These are phyloP conservation scores for Drosophila murphyi DNA, from an alignment of 1,140 invertebrate genomes.

Conservation along the genomic window DNA sequence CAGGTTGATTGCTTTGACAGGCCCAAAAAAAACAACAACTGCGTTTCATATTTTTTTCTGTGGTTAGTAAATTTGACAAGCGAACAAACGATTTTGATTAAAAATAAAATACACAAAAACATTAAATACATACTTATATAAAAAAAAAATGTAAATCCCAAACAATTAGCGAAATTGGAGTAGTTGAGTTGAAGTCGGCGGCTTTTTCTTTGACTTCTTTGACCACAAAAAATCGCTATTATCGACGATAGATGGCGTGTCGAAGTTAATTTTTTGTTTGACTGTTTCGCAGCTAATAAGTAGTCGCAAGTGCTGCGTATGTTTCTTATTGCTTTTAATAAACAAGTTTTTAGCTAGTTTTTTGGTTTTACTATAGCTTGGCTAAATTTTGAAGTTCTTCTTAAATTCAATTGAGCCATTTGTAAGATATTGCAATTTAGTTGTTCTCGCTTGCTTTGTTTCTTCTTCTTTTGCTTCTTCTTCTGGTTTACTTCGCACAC, in stretches of 20 bases:
- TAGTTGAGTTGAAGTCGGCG: conserved; percentile 5
- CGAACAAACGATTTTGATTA: conserved; percentile 13
- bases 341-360: no score
- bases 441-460: background rate
- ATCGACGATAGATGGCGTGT: background rate
- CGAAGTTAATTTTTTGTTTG: background rate
- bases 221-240: conserved; percentile 4
- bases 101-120: background rate
- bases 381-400: no score
- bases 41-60: background rate
- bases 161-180: conserved; percentile 44
- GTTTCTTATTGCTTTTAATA: no score
- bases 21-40: conserved; percentile 7
- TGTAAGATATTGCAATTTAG: no score
- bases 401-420: no score
- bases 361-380: no score
- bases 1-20: conserved; percentile 37
- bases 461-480: background rate
- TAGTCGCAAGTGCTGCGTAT: background rate
- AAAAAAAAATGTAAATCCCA: background rate
- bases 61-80: conserved; percentile 31
- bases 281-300: background rate
- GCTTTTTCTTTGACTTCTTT: conserved; percentile 5
- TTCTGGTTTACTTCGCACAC: no score
- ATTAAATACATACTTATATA: background rate